Evolutionary conservation across 2,888 invertebrate genomes (phyloP).

Genomic region (Rotaria macrura): DNA sequence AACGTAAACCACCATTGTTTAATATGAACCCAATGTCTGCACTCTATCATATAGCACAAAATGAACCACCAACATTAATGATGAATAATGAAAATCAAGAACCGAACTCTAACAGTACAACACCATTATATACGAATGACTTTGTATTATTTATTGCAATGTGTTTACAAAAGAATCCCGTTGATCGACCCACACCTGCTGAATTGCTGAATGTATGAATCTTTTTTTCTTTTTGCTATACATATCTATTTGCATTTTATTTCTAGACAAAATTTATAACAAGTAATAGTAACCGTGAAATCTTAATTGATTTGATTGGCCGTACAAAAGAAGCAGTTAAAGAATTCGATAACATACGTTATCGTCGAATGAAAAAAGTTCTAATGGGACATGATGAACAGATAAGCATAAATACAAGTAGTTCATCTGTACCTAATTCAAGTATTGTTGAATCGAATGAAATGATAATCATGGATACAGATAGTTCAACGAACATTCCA

Average conservation of each 20-base stretch:
- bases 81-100: constrained; percentile 44
- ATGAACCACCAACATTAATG: constrained; percentile 83
- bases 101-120: constrained; percentile 39
- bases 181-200: constrained; percentile 57
- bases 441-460: not conserved
- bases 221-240: not conserved
- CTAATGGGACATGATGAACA: constrained; percentile 57
- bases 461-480: not conserved
- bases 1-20: constrained; percentile 89
- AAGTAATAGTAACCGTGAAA: constrained; percentile 67
- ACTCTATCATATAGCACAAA: constrained; percentile 97
- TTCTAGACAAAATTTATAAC: constrained; percentile 54
- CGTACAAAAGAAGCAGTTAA: constrained; percentile 86
- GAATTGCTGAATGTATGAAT: constrained; percentile 22
- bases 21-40: constrained; percentile 99
- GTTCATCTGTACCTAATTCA: not conserved
- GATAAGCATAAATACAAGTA: not conserved
- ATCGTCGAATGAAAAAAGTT: constrained; percentile 95
- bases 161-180: constrained; percentile 83
- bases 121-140: constrained; percentile 57
- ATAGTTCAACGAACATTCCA: not conserved
- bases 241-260: not conserved
- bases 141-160: constrained; percentile 88
- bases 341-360: constrained; percentile 91
- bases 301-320: constrained; percentile 80